phyloP scores from a whole-genome alignment of 2,797 vertebrate genomes.

The Onychomys arenicola region DNA sequence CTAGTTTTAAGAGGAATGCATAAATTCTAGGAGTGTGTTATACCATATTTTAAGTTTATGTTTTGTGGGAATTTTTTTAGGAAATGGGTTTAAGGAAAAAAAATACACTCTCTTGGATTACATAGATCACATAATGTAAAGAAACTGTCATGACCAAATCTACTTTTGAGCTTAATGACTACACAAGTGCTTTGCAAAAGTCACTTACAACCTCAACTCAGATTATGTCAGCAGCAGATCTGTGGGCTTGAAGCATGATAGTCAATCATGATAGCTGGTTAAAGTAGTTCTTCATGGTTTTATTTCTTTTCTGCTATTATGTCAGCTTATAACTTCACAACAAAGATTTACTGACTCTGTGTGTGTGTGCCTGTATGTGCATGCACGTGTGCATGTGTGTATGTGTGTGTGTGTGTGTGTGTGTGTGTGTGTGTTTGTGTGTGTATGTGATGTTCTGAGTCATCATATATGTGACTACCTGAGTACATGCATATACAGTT shows the following conservation, averaged over 20 bases:
- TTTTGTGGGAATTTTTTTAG: background rate
- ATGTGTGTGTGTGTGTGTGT: background rate
- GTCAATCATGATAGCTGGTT: slow-evolving; percentile 39
- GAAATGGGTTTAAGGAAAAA: background rate
- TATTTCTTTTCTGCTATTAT: slow-evolving; percentile 46
- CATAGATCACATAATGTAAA: background rate
- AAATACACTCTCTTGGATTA: background rate
- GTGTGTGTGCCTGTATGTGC: background rate
- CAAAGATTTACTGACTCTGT: background rate
- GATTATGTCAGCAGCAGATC: background rate
- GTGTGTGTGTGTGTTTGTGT: background rate
- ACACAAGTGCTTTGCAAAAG: background rate
- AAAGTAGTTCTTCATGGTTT: slow-evolving; percentile 16
- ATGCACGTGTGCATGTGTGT: too few relatives aligned
- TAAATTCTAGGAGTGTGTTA: slow-evolving; percentile 3
- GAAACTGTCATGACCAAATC: background rate
- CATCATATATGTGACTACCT: background rate
- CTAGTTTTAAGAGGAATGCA: background rate
- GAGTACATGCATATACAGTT: background rate
- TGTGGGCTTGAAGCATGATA: slow-evolving; percentile 62
- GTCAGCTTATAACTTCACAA: slow-evolving; percentile 62
- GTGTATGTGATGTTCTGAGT: background rate
- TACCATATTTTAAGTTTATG: background rate
- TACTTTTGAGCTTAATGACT: slow-evolving; percentile 26
- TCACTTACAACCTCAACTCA: background rate